Conservation (phyloP, 2,113 vertebrate genomes). For the Pterocles orientalis region DNA sequence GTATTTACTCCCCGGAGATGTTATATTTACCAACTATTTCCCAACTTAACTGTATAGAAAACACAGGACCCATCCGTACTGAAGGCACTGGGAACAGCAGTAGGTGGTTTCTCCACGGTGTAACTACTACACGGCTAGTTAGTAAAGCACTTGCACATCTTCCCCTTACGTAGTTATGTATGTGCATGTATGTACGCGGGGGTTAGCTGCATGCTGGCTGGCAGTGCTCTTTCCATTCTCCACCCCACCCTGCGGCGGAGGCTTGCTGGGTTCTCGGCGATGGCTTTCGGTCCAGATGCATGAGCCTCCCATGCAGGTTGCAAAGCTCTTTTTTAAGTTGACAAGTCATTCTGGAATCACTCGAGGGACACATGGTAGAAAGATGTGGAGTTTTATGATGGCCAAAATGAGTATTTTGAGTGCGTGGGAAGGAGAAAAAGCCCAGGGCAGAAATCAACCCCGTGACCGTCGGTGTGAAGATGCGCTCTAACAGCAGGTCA, state of each 20-base stretch:
- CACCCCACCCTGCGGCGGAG: neutral
- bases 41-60: neutral
- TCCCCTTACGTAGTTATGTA: too few relatives aligned
- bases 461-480: rapidly evolving
- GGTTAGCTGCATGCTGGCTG: neutral
- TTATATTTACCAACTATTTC: neutral
- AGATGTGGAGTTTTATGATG: neutral
- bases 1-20: neutral
- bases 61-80: neutral
- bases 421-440: neutral
- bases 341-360: neutral
- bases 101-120: neutral
- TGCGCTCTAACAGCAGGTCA: neutral
- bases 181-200: rapidly evolving
- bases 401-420: neutral
- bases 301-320: neutral
- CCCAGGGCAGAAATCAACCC: neutral
- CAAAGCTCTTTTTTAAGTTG: neutral
- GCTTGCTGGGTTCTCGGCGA: neutral
- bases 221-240: neutral
- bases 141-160: neutral
- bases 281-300: neutral
- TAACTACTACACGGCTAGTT: neutral
- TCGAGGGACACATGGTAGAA: rapidly evolving
- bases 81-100: neutral